Conservation (phyloP, 2,888 invertebrate species). For the Reticulitermes lucifugus region DNA sequence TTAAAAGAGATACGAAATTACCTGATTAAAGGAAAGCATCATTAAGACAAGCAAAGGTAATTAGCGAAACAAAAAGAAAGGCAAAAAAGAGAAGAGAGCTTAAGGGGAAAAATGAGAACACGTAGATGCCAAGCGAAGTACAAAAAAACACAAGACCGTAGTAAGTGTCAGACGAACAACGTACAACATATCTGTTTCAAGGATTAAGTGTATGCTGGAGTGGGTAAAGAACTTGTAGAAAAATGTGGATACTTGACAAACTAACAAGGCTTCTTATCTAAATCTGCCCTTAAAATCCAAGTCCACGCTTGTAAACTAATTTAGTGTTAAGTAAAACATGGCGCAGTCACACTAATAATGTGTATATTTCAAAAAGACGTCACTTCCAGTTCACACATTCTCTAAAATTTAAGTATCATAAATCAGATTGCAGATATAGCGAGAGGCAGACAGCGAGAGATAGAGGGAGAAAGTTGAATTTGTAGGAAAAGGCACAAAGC, state of each 20-base stretch:
- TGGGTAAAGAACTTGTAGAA: neutral
- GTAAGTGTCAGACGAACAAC: conserved; percentile 27
- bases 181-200: neutral
- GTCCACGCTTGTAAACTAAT: neutral
- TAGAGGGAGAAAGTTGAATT: too few relatives aligned
- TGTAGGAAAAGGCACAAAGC: too few relatives aligned
- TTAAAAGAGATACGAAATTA: conserved; percentile 65
- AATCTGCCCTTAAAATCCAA: neutral
- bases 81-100: conserved; percentile 28
- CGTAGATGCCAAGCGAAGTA: neutral
- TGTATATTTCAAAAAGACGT: neutral
- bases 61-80: conserved; percentile 61
- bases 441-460: too few relatives aligned
- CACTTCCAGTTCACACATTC: too few relatives aligned
- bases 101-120: conserved; percentile 16
- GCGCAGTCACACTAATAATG: neutral
- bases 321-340: conserved; percentile 14
- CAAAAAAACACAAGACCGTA: conserved; percentile 22
- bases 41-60: conserved; percentile 66
- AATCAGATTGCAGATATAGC: too few relatives aligned
- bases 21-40: conserved; percentile 66
- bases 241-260: conserved; percentile 16
- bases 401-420: too few relatives aligned
- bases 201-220: neutral
- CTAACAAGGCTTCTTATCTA: neutral